Evolutionary conservation across 2,888 invertebrate species (phyloP), one percentile per base, ranked within the genome.

Genomic region (Sabatieria punctata): DNA sequence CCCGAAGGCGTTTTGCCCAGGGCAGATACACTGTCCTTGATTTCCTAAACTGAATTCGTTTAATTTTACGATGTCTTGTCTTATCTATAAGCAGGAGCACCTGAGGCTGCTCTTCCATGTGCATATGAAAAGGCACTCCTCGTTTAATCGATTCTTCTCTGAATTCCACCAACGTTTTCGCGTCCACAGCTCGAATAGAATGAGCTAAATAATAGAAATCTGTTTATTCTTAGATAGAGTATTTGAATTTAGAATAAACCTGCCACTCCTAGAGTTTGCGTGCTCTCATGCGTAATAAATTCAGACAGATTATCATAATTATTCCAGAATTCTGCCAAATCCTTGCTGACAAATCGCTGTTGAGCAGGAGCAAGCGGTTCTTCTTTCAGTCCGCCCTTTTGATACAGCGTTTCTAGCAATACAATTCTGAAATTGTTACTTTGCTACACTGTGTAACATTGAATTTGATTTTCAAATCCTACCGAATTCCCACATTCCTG

Each of bases 31-130:
- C n/a, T n/a, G n/a, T n/a, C n/a, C n/a, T n/a, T n/a, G n/a, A n/a
- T n/a, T n/a, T n/a, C n/a, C n/a, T n/a, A n/a, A n/a, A n/a, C n/a
- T n/a, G n/a, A n/a, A n/a, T n/a, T n/a, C n/a, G n/a, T n/a, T n/a
- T n/a, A n/a, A n/a, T n/a, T n/a, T n/a, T n/a, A n/a, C n/a, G n/a
- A n/a, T n/a, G n/a, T n/a, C n/a, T n/a, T n/a, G n/a, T n/a, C n/a
- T n/a, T n/a, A n/a, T n/a, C n/a, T n/a, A n/a, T n/a, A n/a, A n/a
- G n/a, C 21, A 18, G 43, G 36, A n/a, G 8, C 46, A 60, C 60
- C 42, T 57, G 55, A 1, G 61, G 61, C 44, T 61, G 61, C 45
- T 62, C 62, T 46, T 63, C 62, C 33, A 62, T 49, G 48, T 62
- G 62, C 36, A 63, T 57, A 48, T 62, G 62, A 45, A 62, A 61